Conservation (phyloP, 1,140 invertebrate genomes). For the Telenomus remus region DNA sequence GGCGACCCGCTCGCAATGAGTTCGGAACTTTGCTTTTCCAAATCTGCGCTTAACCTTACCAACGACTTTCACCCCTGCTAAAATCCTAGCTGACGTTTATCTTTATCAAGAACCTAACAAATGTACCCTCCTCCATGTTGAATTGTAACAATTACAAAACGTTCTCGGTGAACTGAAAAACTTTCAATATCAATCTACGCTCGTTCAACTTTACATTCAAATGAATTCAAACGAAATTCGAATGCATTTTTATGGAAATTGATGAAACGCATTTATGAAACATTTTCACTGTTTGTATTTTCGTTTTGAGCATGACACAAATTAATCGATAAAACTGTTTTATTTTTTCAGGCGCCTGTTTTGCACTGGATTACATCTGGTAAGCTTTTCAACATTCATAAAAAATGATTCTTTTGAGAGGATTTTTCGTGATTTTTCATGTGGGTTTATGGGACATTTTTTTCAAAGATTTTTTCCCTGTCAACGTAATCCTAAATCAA, state of each 20-base stretch:
- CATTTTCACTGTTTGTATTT: background rate
- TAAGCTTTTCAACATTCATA: too few relatives aligned
- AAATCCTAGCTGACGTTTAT: conserved; percentile 15
- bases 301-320: background rate
- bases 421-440: conserved; percentile 37
- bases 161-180: background rate
- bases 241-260: too few relatives aligned
- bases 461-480: background rate
- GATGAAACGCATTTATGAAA: conserved; percentile 7
- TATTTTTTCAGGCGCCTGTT: too few relatives aligned
- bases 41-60: conserved; percentile 36
- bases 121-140: background rate
- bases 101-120: conserved; percentile 34
- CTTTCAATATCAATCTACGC: conserved; percentile 13
- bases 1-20: conserved; percentile 26
- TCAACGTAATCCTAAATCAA: conserved; percentile 46
- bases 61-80: conserved; percentile 23
- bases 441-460: background rate
- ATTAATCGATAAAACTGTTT: too few relatives aligned
- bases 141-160: conserved; percentile 8
- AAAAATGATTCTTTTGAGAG: too few relatives aligned
- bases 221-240: too few relatives aligned
- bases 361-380: too few relatives aligned
- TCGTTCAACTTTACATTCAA: conserved; percentile 14
- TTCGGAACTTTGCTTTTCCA: conserved; percentile 40